Evolutionary conservation across 2,888 invertebrate species (phyloP).

Genomic region (Lumbricus terrestris): DNA sequence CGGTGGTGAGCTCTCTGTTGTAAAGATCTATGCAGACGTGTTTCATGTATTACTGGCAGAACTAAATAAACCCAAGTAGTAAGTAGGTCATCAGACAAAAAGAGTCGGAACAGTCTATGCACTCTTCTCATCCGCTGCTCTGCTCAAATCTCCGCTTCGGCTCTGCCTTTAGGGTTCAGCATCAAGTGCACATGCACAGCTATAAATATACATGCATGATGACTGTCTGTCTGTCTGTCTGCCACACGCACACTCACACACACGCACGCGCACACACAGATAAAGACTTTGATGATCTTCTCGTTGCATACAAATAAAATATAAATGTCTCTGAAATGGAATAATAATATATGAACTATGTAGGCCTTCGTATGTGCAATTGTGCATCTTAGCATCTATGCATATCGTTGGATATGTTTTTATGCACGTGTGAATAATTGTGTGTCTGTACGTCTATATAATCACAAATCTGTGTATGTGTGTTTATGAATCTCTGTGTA

Average conservation of each 20-base stretch:
- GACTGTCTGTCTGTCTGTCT: too few species aligned
- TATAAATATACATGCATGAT: too few species aligned
- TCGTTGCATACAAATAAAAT: not conserved
- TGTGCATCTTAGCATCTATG: not conserved
- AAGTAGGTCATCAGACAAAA: not conserved
- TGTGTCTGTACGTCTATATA: too few species aligned
- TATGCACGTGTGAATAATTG: not conserved
- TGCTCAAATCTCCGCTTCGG: too few species aligned
- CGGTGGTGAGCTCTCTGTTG: not conserved
- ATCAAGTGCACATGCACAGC: not conserved
- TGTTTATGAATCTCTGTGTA: too few species aligned
- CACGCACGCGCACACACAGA: not conserved
- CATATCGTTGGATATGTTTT: not conserved
- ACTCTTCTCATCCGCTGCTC: too few species aligned
- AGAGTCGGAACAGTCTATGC: too few species aligned
- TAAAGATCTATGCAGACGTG: not conserved
- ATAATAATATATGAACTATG: too few species aligned
- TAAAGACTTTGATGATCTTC: not conserved
- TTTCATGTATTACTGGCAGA: not conserved
- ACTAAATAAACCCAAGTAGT: not conserved
- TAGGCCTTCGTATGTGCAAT: not conserved
- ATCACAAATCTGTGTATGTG: too few species aligned
- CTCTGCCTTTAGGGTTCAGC: too few species aligned
- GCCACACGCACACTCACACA: not conserved
- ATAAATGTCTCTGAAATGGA: not conserved